Evolutionary conservation across 2,888 invertebrate genomes (phyloP).

Genomic region (Dicycla oo): DNA sequence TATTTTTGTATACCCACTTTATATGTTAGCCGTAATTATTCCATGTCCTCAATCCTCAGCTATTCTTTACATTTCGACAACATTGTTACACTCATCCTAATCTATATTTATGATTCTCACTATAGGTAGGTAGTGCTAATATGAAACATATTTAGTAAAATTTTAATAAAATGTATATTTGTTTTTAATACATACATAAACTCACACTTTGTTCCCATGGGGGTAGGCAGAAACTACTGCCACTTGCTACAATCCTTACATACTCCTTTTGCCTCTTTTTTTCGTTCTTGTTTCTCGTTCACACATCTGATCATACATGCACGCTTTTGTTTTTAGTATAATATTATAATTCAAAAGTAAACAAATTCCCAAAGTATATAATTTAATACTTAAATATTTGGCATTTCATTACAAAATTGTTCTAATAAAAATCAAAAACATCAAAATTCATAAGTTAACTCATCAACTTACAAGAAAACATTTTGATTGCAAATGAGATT

Average conservation of each 20-base stretch:
- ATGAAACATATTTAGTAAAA: not conserved
- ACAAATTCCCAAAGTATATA: slow-evolving; percentile 33
- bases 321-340: not conserved
- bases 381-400: slow-evolving; percentile 61
- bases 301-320: no score
- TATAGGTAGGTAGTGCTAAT: not conserved
- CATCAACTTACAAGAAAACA: slow-evolving; percentile 23
- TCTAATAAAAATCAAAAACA: slow-evolving; percentile 43
- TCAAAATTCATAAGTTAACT: slow-evolving; percentile 15
- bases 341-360: not conserved
- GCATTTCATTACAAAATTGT: slow-evolving; percentile 55
- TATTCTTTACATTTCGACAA: not conserved
- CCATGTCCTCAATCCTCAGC: no score
- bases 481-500: slow-evolving; percentile 34
- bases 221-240: no score
- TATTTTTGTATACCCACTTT: not conserved
- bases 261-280: no score
- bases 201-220: no score
- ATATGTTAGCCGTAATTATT: not conserved
- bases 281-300: no score
- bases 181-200: no score
- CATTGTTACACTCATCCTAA: not conserved
- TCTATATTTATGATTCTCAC: not conserved
- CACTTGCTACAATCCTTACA: no score
- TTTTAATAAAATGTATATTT: no score